Conservation (phyloP, 1,140 invertebrate species). For the Bathynomus jamesi region DNA sequence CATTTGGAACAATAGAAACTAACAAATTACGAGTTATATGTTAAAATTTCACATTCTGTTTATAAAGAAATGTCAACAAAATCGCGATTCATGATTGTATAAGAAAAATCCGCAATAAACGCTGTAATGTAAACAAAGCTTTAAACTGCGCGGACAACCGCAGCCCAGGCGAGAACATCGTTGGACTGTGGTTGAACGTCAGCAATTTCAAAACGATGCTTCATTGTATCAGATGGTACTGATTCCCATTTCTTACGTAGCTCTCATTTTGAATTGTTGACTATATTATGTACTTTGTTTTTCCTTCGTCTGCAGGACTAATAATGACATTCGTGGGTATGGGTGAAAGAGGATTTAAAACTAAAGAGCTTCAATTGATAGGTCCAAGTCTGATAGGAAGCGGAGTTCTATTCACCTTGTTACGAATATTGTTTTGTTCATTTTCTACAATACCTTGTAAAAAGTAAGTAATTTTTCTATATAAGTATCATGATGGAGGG, state of each 20-base stretch:
- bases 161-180: too few species aligned
- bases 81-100: too few species aligned
- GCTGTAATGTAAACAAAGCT: background rate
- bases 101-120: too few species aligned
- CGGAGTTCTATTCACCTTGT: constrained; percentile 38
- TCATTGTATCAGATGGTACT: background rate
- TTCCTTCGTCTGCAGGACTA: constrained; percentile 48
- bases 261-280: background rate
- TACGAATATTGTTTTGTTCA: constrained; percentile 39
- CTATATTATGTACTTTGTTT: background rate
- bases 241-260: background rate
- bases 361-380: constrained; percentile 68
- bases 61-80: too few species aligned
- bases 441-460: background rate
- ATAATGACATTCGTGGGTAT: constrained; percentile 81
- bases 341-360: constrained; percentile 66
- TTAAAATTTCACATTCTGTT: background rate
- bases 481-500: too few species aligned
- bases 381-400: constrained; percentile 64
- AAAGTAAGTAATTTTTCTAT: too few species aligned
- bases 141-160: too few species aligned
- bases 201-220: too few species aligned
- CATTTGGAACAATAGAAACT: background rate
- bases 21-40: background rate
- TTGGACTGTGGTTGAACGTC: too few species aligned